A percentile compares a stretch with the other conserved stretches of the same genome.
These are phyloP conservation scores for Leptopterna dolabrata DNA, from an alignment of 2,888 invertebrate genomes.

Conservation along the genomic window DNA sequence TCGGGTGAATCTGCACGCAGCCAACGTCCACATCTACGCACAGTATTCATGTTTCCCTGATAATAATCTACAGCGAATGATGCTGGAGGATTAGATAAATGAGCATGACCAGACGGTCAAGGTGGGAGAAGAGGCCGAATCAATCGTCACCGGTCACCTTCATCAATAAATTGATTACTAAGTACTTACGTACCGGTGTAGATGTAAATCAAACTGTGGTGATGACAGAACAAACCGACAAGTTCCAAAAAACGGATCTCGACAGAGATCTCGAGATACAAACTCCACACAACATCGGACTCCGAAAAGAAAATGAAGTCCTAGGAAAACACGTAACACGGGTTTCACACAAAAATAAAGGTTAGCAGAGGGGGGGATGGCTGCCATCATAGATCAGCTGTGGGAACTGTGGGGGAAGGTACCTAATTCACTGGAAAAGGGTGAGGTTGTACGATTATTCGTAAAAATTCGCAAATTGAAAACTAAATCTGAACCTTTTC, in stretches of 20 bases:
- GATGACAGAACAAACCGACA: not conserved
- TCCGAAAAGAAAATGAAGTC: not conserved
- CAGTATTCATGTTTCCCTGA: too few relatives aligned
- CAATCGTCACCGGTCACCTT: slow-evolving; percentile 2
- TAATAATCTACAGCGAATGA: not conserved
- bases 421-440: not conserved
- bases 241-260: not conserved
- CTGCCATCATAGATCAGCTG: slow-evolving; percentile 37
- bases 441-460: not conserved
- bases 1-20: too few relatives aligned
- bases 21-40: too few relatives aligned
- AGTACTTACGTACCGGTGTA: not conserved
- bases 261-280: too few relatives aligned
- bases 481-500: not conserved
- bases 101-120: not conserved
- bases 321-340: not conserved
- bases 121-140: not conserved
- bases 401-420: slow-evolving; percentile 27
- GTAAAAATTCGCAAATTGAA: not conserved
- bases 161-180: slow-evolving; percentile 19
- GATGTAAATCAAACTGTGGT: not conserved
- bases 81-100: not conserved
- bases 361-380: not conserved
- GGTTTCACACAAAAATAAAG: not conserved
- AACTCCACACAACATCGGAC: not conserved